Evolutionary conservation across 2,888 invertebrate genomes (phyloP).

Genomic region (Notodonta ziczac): DNA sequence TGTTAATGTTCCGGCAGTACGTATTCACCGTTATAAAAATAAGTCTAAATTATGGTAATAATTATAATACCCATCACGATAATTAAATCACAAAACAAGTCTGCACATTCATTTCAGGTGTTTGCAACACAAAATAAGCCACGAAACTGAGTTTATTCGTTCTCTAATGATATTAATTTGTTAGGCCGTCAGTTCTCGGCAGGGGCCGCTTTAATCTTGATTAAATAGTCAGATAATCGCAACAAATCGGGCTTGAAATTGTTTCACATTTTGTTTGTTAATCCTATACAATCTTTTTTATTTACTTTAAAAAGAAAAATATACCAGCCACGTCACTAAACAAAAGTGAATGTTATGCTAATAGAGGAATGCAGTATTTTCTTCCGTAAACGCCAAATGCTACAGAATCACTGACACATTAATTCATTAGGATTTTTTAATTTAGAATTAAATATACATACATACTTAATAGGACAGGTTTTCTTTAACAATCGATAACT

Average conservation of each 20-base stretch:
- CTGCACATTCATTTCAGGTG: not conserved
- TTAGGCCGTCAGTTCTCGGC: slow-evolving; percentile 45
- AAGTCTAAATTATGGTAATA: too few relatives aligned
- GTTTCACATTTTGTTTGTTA: slow-evolving; percentile 46
- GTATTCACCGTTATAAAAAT: too few relatives aligned
- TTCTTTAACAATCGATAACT: too few relatives aligned
- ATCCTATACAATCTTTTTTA: slow-evolving; percentile 10
- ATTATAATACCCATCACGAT: too few relatives aligned
- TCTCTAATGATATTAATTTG: slow-evolving; percentile 48
- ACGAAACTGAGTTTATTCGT: slow-evolving; percentile 34
- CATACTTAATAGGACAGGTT: too few relatives aligned
- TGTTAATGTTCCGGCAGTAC: too few relatives aligned
- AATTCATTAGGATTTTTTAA: too few relatives aligned
- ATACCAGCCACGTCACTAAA: not conserved
- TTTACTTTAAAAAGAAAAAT: slow-evolving; percentile 3
- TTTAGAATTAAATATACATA: not conserved
- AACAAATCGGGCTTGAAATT: slow-evolving; percentile 59
- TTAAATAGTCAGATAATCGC: slow-evolving; percentile 67
- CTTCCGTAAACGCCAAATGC: too few relatives aligned
- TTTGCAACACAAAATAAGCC: slow-evolving; percentile 26
- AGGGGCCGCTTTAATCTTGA: slow-evolving; percentile 63
- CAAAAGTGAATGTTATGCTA: slow-evolving; percentile 1
- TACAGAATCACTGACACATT: too few relatives aligned
- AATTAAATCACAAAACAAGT: not conserved
- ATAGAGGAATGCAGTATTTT: not conserved